Conservation (phyloP, 2,888 invertebrate genomes). For the Idaea straminata region DNA sequence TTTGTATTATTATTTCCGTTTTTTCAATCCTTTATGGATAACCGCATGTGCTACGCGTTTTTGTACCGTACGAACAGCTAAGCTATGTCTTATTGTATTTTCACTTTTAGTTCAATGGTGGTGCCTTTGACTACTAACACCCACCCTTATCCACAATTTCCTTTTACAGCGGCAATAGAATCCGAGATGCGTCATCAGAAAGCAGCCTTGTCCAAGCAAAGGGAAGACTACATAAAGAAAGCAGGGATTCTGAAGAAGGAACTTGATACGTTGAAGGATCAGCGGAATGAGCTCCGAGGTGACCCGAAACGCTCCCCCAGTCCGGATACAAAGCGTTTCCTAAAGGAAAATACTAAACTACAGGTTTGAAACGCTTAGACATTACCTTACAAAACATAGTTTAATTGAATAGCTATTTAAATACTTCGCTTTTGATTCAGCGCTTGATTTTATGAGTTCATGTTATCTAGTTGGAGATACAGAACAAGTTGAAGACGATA, state of each 20-base stretch:
- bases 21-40: not conserved
- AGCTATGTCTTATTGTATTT: constrained; percentile 25
- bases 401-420: not conserved
- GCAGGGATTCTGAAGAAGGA: constrained; percentile 86
- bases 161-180: constrained; percentile 83
- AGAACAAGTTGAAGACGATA: constrained; percentile 89
- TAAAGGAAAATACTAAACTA: constrained; percentile 90
- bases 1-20: not conserved
- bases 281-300: constrained; percentile 87
- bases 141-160: not conserved
- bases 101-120: constrained; percentile 24
- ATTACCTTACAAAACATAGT: not conserved
- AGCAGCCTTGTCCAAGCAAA: constrained; percentile 88
- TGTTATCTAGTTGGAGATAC: constrained; percentile 84
- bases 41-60: not conserved
- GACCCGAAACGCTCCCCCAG: constrained; percentile 85
- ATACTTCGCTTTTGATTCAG: constrained; percentile 7
- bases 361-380: constrained; percentile 82
- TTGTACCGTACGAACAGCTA: constrained; percentile 16
- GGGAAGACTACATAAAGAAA: constrained; percentile 90
- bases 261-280: constrained; percentile 87
- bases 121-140: constrained; percentile 21
- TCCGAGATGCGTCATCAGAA: constrained; percentile 91
- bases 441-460: constrained; percentile 19
- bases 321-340: constrained; percentile 88